Base-by-base conservation (phyloP, 2,797 vertebrate species). In the Orestias chungarensis region DNA sequence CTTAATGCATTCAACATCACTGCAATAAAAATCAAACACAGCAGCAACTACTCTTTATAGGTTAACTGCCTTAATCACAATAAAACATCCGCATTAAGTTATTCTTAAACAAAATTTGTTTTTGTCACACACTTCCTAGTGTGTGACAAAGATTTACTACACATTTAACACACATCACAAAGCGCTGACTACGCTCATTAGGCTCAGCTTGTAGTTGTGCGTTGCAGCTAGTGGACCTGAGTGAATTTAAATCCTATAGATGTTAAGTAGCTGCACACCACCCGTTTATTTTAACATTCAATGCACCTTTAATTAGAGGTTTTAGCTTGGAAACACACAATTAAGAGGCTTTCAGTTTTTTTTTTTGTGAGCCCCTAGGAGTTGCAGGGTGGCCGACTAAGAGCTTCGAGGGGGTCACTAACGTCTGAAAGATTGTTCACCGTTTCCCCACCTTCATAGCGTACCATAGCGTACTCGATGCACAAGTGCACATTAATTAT, bases 401-500 rank as follows among this genome's bases (percentile, higher is more conserved):
- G 40, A 82, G 67, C 43, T 81, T 65, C 27, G 52, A 74, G 68
- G n/a, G 61, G 70, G 68, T 69, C 52, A 44, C 75, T 4, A 33
- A 44, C 35, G 64, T 27, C 38, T 31, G 3, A 47, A 64, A 67
- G 66, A 35, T 20, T 62, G 40, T 52, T 66, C 42, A n/a, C 66
- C 27, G 43, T 73, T 55, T 65, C 73, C 40, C 61, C 29, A 27
- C 35, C 20, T 42, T 79, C 49, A 44, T 66, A 31, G n/a, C 75
- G 18, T 46, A 61, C 44, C 47, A 17, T 38, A 46, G 64, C 11
- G 15, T 29, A 38, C 38, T 79, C 54, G 73, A 67, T 38, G 66
- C 80, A 76, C 70, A 65, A 83, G 65, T 61, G 80, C 69, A 79
- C 81, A 84, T 83, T 85, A 82, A 85, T 76, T 75, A 86, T 75